Conservation (phyloP, 2,797 vertebrate species). For the Philypnodon macrostomus region DNA sequence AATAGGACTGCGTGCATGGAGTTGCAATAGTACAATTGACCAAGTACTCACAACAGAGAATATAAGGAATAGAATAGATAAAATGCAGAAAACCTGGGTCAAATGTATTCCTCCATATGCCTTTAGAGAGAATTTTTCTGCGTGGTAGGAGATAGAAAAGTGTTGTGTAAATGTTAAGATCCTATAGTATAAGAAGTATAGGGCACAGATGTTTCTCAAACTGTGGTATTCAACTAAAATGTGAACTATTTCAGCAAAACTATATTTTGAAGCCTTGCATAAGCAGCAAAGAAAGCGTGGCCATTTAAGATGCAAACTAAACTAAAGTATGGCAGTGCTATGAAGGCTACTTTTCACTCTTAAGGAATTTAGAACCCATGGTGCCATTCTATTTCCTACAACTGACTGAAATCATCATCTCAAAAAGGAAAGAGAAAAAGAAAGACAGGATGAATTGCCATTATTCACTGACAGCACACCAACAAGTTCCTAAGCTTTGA, state of each 20-base stretch:
- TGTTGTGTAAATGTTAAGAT: too few species aligned
- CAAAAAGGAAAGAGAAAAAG: conserved; percentile 17
- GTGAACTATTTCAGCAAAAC: conserved; percentile 1
- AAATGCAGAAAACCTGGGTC: not conserved
- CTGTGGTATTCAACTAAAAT: not conserved
- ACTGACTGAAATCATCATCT: conserved; percentile 29
- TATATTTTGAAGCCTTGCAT: not conserved
- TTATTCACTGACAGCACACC: conserved; percentile 10
- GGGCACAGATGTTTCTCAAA: conserved; percentile 1
- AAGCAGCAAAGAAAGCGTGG: conserved; percentile 3
- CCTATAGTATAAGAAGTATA: too few species aligned
- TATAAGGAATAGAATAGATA: not conserved
- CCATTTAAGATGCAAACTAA: conserved; percentile 12
- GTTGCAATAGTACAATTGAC: conserved; percentile 43
- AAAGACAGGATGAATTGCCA: conserved; percentile 15
- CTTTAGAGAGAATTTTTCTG: too few species aligned
- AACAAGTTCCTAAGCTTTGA: conserved; percentile 30
- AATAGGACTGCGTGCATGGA: conserved; percentile 49
- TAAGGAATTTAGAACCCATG: conserved; percentile 8
- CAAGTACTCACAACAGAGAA: conserved; percentile 7
- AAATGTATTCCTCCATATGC: not conserved
- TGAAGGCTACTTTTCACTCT: conserved; percentile 5
- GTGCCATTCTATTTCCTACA: conserved; percentile 21
- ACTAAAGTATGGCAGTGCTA: not conserved
- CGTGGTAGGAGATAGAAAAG: too few species aligned